Evolutionary conservation across 2,888 invertebrate species (phyloP).

Genomic region (Eupithecia subumbrata): DNA sequence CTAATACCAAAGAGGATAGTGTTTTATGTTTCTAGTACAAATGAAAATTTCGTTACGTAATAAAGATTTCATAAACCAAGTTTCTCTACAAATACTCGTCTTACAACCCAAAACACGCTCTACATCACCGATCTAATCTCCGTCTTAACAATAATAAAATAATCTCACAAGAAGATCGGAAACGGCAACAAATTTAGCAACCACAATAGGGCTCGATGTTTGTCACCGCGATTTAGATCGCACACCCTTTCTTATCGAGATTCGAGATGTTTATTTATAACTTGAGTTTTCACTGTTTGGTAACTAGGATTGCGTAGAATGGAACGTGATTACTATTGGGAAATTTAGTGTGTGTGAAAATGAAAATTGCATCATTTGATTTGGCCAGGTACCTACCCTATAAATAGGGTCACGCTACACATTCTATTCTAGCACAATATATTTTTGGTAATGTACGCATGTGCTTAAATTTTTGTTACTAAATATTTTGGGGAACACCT

Average conservation of each 20-base stretch:
- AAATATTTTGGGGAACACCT: constrained; percentile 18
- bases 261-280: constrained; percentile 57
- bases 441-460: neutral
- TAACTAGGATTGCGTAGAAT: constrained; percentile 29
- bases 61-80: constrained; percentile 9
- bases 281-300: constrained; percentile 38
- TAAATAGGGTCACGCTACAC: neutral
- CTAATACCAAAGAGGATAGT: neutral
- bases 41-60: neutral
- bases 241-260: constrained; percentile 73
- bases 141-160: constrained; percentile 74
- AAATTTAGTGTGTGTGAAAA: neutral
- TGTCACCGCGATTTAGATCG: constrained; percentile 76
- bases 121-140: constrained; percentile 53
- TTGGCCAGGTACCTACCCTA: neutral
- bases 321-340: constrained; percentile 7
- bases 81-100: constrained; percentile 14
- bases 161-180: constrained; percentile 79
- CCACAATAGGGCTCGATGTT: constrained; percentile 78
- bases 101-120: constrained; percentile 48
- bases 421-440: neutral
- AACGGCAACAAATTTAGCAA: constrained; percentile 81
- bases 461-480: neutral
- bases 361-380: neutral
- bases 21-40: neutral